Base-by-base conservation (phyloP, 2,888 invertebrate species). In the Tenthredo distinguenda region DNA sequence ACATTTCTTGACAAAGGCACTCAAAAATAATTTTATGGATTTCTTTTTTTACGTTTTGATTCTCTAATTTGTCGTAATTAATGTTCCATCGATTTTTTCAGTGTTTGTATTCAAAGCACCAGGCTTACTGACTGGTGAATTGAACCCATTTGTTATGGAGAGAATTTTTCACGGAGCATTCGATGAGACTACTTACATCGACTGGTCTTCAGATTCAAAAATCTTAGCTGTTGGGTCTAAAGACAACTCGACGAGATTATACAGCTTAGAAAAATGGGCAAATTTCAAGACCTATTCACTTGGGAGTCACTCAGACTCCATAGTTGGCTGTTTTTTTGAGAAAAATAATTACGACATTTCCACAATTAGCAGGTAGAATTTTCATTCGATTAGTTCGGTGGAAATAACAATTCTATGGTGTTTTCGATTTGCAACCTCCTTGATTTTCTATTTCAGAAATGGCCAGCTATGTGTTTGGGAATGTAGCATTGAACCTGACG, bases 121-220 rank as follows among this genome's bases (percentile, higher is more conserved):
- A 0, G 97, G 97, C 18, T 95, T 96, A 85, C 96, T 96, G 91
- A 96, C 96, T 0, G 97, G 97, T 10, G 96, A 98, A 92, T 98
- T 96, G 92, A 98, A 98, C 93, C 97, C 98, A 0, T 99, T 99
- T 93, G 94, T 96, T 15, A 96, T 99, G 95, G 96, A 97, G 90
- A 94, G 97, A 85, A 97, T 97, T 0, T 98, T 97, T 92, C 96
- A 96, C 90, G 97, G 97, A 76, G 96, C 98, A 0, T 96, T 96
- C 86, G 98, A 98, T 92, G 97, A 97, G 86, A 97, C 98, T 0
- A 97, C 97, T 0, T 98, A 97, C 91, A 91, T 99, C 3, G 97
- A 98, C 92, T 99, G 99, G 99, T 98, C 99, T 0, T 95, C 95
- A 31, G 99, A 99, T 94, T 99, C 99, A 0, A 97, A 96, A 91